Evolutionary conservation across 2,113 vertebrate genomes (phyloP).

Genomic region (Leptosomus discolor): DNA sequence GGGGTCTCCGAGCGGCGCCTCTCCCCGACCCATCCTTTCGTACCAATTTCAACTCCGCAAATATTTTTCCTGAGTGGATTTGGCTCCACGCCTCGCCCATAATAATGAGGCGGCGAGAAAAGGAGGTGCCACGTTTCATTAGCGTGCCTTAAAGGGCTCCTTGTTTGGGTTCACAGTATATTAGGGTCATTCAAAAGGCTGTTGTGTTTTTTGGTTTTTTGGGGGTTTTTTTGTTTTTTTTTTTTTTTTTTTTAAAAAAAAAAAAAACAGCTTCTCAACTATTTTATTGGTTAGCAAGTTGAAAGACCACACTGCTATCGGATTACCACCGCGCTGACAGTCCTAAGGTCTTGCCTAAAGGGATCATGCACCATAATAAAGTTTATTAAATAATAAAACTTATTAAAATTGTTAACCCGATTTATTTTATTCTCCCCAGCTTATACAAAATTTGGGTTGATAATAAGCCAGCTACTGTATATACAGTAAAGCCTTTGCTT

Average conservation of each 20-base stretch:
- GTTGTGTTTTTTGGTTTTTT: neutral
- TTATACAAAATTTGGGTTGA: conserved; percentile 97
- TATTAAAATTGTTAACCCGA: conserved; percentile 99
- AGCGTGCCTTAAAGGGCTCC: conserved; percentile 56
- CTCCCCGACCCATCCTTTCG: neutral
- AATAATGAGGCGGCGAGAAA: conserved; percentile 21
- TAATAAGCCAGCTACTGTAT: conserved; percentile 99
- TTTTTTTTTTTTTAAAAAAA: neutral
- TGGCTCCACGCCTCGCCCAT: conserved; percentile 8
- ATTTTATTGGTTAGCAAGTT: conserved; percentile 70
- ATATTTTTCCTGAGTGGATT: conserved; percentile 27
- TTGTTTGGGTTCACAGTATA: conserved; percentile 69
- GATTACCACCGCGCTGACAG: conserved; percentile 96
- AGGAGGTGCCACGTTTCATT: conserved; percentile 67
- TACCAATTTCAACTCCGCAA: neutral
- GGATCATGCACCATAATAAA: conserved; percentile 99
- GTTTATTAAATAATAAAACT: conserved; percentile 99
- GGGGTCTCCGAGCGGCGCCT: neutral
- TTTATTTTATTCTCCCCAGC: conserved; percentile 99
- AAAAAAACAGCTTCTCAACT: conserved; percentile 47
- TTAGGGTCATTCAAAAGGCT: conserved; percentile 75
- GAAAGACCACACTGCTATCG: conserved; percentile 93
- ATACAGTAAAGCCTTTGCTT: conserved; percentile 98
- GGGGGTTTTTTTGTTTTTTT: fast-evolving
- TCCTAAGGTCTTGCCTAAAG: conserved; percentile 97